Conservation (phyloP, 2,888 invertebrate species). For the Chaetogeoica ovagalla region DNA sequence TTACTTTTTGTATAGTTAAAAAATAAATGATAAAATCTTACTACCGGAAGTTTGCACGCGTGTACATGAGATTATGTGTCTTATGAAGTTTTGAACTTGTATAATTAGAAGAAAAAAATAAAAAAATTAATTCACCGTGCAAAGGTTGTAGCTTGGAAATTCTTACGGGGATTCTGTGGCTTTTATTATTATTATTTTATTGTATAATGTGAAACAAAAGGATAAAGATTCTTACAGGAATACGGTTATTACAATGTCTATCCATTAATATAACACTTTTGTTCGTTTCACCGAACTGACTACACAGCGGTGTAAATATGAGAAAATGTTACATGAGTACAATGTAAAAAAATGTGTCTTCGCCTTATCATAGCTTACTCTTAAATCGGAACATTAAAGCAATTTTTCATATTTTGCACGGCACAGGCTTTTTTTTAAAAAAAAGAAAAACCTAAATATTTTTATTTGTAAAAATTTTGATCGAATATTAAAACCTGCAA, state of each 20-base stretch:
- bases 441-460: neutral
- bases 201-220: slow-evolving; percentile 12
- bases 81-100: slow-evolving; percentile 15
- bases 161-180: neutral
- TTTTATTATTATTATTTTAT: slow-evolving; percentile 38
- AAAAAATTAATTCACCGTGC: neutral
- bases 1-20: neutral
- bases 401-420: neutral
- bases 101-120: slow-evolving; percentile 8
- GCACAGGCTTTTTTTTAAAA: neutral
- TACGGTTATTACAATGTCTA: neutral
- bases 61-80: slow-evolving; percentile 7
- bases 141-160: slow-evolving; percentile 18
- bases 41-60: neutral
- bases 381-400: neutral
- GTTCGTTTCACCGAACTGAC: slow-evolving; percentile 13
- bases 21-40: slow-evolving; percentile 13
- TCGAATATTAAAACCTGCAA: neutral
- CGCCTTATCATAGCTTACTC: neutral
- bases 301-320: neutral
- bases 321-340: neutral
- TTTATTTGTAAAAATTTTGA: neutral
- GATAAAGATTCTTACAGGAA: slow-evolving; percentile 20
- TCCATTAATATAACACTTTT: slow-evolving; percentile 37
- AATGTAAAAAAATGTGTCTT: slow-evolving; percentile 7